A percentile compares a stretch with the other conserved stretches of the same genome.
Evolutionary conservation across 2,113 vertebrate species (phyloP).

Genomic region (Phodopus roborovskii): DNA sequence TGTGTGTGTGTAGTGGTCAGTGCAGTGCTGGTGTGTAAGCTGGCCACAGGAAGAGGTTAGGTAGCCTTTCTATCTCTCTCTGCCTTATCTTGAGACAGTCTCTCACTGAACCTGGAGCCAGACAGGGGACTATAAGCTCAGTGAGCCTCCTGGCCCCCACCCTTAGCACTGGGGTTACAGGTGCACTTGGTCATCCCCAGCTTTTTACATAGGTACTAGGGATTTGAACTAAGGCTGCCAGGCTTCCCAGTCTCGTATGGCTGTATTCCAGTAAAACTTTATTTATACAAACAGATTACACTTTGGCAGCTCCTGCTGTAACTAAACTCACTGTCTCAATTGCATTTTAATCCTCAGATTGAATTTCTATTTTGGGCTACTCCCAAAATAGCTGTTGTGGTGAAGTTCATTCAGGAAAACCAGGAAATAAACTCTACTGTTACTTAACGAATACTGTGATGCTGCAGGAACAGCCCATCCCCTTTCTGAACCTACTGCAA

Average conservation of each 20-base stretch:
- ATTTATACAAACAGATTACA: not conserved
- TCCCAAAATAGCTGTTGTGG: conserved; percentile 57
- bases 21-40: not conserved
- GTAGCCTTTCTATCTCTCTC: not conserved
- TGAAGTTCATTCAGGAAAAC: conserved; percentile 54
- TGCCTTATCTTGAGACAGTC: not conserved
- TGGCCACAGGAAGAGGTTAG: not conserved
- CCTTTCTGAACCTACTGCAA: not conserved
- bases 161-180: not conserved
- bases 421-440: conserved; percentile 62
- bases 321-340: not conserved
- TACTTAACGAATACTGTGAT: not conserved
- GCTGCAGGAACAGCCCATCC: not conserved
- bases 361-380: conserved; percentile 46
- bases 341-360: not conserved
- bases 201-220: not conserved
- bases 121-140: not conserved
- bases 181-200: not conserved
- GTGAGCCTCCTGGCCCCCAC: not conserved
- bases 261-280: conserved; percentile 55
- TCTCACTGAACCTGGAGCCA: not conserved
- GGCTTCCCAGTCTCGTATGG: not conserved
- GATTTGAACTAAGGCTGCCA: not conserved
- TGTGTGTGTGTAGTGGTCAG: not conserved
- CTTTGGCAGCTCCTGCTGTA: not conserved